These are phyloP conservation scores for Acronicta leporina DNA, from an alignment of 2,888 invertebrate genomes.

Conservation along the genomic window DNA sequence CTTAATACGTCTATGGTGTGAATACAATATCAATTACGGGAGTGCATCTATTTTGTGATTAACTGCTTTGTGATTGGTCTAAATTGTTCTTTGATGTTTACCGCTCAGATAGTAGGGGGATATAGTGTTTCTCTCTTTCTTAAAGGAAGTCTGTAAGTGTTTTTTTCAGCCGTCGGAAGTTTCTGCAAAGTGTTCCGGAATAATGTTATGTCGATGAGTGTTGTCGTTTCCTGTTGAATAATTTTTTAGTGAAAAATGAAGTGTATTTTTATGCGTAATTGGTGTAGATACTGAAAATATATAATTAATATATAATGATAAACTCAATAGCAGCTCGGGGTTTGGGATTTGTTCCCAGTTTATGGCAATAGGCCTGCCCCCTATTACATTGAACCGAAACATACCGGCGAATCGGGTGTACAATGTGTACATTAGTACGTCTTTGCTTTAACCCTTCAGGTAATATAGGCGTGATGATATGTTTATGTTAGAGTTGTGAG, in stretches of 20 bases:
- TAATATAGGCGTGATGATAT: no score
- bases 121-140: conserved; percentile 31
- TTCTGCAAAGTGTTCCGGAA: conserved; percentile 45
- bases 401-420: no score
- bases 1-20: conserved; percentile 39
- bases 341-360: no score
- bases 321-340: no score
- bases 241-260: no score
- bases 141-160: conserved; percentile 53
- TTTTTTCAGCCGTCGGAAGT: conserved; percentile 51
- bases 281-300: no score
- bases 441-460: no score
- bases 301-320: no score
- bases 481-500: neutral
- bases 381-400: no score
- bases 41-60: conserved; percentile 47
- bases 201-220: conserved; percentile 25
- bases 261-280: no score
- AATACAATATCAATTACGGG: conserved; percentile 57
- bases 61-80: conserved; percentile 60
- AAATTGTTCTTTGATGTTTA: conserved; percentile 62
- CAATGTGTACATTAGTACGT: no score
- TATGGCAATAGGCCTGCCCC: no score
- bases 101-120: conserved; percentile 24
- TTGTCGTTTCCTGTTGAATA: conserved; percentile 43